phyloP scores from a whole-genome alignment of 2,797 vertebrate genomes.

The Chloroceryle amazona region DNA sequence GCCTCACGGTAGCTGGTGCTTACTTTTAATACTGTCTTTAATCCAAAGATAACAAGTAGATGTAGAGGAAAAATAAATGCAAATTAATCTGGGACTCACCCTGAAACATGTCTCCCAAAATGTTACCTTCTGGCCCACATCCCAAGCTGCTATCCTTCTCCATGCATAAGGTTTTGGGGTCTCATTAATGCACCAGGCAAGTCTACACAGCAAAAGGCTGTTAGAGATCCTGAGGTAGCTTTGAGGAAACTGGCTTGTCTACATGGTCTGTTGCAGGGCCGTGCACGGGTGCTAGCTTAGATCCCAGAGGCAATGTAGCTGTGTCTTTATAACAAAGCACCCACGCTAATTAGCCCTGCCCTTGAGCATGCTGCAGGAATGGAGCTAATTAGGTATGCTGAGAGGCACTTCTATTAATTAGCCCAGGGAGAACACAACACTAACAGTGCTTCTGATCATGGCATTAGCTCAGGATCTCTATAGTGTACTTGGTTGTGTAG shows the following conservation, averaged over 20 bases:
- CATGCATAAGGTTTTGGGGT: slow-evolving; percentile 14
- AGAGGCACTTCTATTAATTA: slow-evolving; percentile 55
- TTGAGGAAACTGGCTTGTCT: slow-evolving; percentile 49
- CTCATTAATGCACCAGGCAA: slow-evolving; percentile 42
- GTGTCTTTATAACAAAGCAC: slow-evolving; percentile 40
- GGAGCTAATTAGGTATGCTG: slow-evolving; percentile 54
- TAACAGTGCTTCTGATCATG: slow-evolving; percentile 30
- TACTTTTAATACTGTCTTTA: not conserved
- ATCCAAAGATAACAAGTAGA: not conserved
- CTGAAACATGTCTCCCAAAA: slow-evolving; percentile 8
- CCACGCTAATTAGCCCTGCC: slow-evolving; percentile 58
- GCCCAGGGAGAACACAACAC: slow-evolving; percentile 31
- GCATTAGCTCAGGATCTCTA: not conserved
- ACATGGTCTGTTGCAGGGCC: not conserved
- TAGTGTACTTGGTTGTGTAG: not conserved
- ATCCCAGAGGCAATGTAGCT: slow-evolving; percentile 35
- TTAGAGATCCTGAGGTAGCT: slow-evolving; percentile 20
- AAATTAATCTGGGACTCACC: not conserved
- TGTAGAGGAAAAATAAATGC: slow-evolving; percentile 12
- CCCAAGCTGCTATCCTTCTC: not conserved
- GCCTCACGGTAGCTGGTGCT: not conserved
- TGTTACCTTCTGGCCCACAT: not conserved
- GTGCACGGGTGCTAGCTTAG: not conserved
- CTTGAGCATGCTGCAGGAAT: slow-evolving; percentile 46
- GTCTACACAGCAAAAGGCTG: slow-evolving; percentile 27